Evolutionary conservation across 2,113 vertebrate genomes (phyloP), one percentile per base, ranked within the genome.

Genomic region (Lepisosteus oculatus): DNA sequence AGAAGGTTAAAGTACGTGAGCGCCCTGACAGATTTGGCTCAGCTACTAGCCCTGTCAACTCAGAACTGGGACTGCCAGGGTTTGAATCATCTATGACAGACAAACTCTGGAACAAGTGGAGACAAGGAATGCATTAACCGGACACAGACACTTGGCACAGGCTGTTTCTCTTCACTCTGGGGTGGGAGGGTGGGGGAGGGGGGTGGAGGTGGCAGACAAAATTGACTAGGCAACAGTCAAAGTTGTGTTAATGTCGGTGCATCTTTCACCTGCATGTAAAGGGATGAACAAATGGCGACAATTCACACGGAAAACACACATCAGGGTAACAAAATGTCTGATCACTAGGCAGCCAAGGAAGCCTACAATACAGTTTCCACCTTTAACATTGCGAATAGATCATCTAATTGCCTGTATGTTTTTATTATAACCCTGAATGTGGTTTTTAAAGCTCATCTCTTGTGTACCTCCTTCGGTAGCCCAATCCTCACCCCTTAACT

Each of bases 1-100:
- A 95, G 93, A 97, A 96, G 94, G 92, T 92, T 93, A 95, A 92
- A 92, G 94, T 96, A 88, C 95, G 95, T 78, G 95, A 93, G 87
- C 94, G 94, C 90, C 95, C 94, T 91, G 95, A 93, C 84, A 96
- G 93, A 90, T 89, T 94, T 92, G 95, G 93, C 85, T 97, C 95
- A 87, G 94, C 87, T 77, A 97, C 93, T 92, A 95, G 93, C 90
- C 94, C 95, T 92, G 93, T 92, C 89, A 92, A 89, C 85, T 95
- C 95, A 92, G 93, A 90, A 91, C 90, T 90, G 90, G 92, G 90
- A 84, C 92, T 91, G 91, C 90, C 90, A 85, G 89, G 84, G 90
- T 91, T 93, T 90, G 91, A 94, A 91, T 94, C 95, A 92, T 95
- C 94, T 95, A 96, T 92, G 90, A 95, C 90, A 93, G 95, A 90